Base-by-base conservation (phyloP, 2,888 invertebrate species). In the Heliconius hortense region DNA sequence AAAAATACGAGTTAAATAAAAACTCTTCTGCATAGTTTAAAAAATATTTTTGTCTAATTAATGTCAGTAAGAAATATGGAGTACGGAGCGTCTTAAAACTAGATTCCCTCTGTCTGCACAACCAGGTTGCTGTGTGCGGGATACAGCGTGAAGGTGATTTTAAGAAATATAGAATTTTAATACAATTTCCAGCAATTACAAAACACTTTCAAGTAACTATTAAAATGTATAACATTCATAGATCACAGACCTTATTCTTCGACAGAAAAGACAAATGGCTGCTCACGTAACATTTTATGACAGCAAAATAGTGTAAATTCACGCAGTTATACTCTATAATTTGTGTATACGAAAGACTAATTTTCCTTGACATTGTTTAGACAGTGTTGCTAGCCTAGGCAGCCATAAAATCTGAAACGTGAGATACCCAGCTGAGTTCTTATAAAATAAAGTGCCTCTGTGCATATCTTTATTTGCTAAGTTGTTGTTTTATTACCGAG, bases 341-440 rank as follows among this genome's bases (percentile, higher is more conserved):
- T 24, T 39, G 35, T 26, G n/a, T 31, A 31, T 7, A 53, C 68
- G 76, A 80, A 68, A 74, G 77, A n/a, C 72, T 75, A 78, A 76
- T 64, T 75, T 79, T 28, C 74, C 60, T 21, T 74, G 59, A 70
- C 68, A 71, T 68, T 31, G 43, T 53, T 72, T 48, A 56, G 69
- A 67, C 62, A 71, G 43, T 64, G 39, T 24, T 26, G 77, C 80
- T 79, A 79, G 80, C 78, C 82, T 82, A 81, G 84, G 82, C 83
- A 85, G 83, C 83, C 84, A 86, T 83, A 87, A 86, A 86, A 89
- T 86, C 84, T 82, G 81, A 88, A 86, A 87, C 90, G 90, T 91
- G 91, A 89, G 90, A 86, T 86, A 84, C 87, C 91, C 91, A 86
- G 90, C 87, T 73, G 92, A 83, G 88, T 84, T 82, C 81, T 85